Base-by-base conservation (phyloP, 2,797 vertebrate species). In the Rousettus madagascariensis region DNA sequence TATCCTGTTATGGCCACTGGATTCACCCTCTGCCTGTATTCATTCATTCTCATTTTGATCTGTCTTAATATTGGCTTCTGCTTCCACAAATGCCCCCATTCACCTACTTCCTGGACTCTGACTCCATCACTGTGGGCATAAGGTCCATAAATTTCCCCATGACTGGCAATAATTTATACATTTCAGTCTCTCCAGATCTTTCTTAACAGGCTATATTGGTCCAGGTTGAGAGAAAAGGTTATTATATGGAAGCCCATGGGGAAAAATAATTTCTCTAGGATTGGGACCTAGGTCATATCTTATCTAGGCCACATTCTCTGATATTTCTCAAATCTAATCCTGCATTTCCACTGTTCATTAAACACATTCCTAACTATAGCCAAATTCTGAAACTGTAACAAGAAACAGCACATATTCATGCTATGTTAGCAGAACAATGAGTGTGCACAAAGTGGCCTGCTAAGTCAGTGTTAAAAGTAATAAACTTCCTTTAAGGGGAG, bases 11-110 rank as follows among this genome's bases (percentile, higher is more conserved):
- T n/a, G 17, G 26, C 15, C 24, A 66, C 30, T 93, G 30, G 66
- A 84, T 71, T 71, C 17, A 63, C 8, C 16, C 13, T 46, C 26
- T 75, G 41, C 24, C 13, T 92, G 2, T 49, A 63, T 84, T 79
- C 91, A 72, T 72, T 96, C 19, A 61, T 94, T 84, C 80, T 91
- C 49, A 43, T 6, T 85, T 95, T 92, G 33, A 53, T 80, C 8
- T 65, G 7, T 57, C 17, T 94, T 86, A 16, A 75, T 90, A 55
- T 30, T 41, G 33, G 72, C 5, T 89, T 12, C 24, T 68, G 80
- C 36, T 90, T 96, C 59, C 16, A 74, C 26, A 75, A 7, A 43
- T 12, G 36, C 8, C 33, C 43, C 30, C 30, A 13, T 22, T 90
- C 12, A n/a, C 33, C 33, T 83, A 24, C 16, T 57, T 87, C 10